phyloP scores from a whole-genome alignment of 1,140 invertebrate species.

The Nilaparvata lugens region DNA sequence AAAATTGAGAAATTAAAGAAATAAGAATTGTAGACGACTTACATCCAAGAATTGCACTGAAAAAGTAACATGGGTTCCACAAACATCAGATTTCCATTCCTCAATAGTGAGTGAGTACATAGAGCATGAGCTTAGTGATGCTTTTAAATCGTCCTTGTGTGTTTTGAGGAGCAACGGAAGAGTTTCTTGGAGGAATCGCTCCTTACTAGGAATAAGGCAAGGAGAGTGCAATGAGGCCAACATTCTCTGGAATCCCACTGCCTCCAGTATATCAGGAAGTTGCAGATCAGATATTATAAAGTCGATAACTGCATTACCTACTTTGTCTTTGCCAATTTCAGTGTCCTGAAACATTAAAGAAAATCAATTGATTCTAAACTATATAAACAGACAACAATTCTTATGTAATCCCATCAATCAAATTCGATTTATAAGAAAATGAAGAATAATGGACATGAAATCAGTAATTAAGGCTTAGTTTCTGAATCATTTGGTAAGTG shows the following conservation, averaged over 20 bases:
- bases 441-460: too few relatives aligned
- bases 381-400: too few relatives aligned
- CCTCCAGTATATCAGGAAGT: constrained; percentile 40
- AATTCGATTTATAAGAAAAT: too few relatives aligned
- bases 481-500: too few relatives aligned
- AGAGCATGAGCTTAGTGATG: constrained; percentile 32
- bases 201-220: constrained; percentile 44
- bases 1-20: too few relatives aligned
- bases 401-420: too few relatives aligned
- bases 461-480: too few relatives aligned
- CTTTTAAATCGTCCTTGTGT: constrained; percentile 37
- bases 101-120: constrained; percentile 29
- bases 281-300: constrained; percentile 42
- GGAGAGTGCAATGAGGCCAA: constrained; percentile 40
- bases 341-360: too few relatives aligned
- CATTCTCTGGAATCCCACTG: constrained; percentile 37
- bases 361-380: too few relatives aligned
- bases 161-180: constrained; percentile 42
- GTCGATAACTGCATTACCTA: constrained; percentile 38
- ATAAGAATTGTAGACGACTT: too few relatives aligned
- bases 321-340: not conserved
- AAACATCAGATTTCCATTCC: constrained; percentile 40
- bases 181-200: constrained; percentile 40
- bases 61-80: constrained; percentile 38
- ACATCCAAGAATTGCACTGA: constrained; percentile 39